Evolutionary conservation across 1,140 invertebrate species (phyloP).

Genomic region (Sycophaga agraensis): DNA sequence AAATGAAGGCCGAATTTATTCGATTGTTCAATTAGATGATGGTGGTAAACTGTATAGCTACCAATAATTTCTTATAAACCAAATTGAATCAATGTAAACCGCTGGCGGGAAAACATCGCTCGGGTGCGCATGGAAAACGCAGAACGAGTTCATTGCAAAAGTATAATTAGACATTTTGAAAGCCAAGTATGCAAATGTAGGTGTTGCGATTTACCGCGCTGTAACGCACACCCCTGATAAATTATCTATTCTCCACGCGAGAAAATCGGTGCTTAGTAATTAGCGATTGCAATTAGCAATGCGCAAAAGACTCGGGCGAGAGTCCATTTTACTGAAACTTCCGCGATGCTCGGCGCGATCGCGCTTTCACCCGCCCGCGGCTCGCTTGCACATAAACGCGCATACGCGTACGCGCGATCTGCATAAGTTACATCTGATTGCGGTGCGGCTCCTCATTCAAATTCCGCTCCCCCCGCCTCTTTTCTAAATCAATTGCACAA

Average conservation of each 20-base stretch:
- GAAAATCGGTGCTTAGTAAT: constrained; percentile 28
- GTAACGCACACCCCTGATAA: constrained; percentile 13
- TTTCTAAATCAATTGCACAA: constrained; percentile 26
- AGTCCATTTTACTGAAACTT: constrained; percentile 11
- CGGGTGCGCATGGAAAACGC: too few relatives aligned
- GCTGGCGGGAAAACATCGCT: too few relatives aligned
- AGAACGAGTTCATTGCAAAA: constrained; percentile 41
- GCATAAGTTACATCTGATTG: constrained; percentile 27
- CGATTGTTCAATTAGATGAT: too few relatives aligned
- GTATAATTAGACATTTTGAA: constrained; percentile 21
- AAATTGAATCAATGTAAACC: too few relatives aligned
- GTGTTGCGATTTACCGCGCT: constrained; percentile 30
- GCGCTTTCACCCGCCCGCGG: constrained; percentile 12
- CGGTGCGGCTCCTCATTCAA: constrained; percentile 13
- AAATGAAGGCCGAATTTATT: too few relatives aligned
- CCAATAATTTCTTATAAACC: too few relatives aligned
- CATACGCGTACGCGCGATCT: not conserved
- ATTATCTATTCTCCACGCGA: constrained; percentile 24
- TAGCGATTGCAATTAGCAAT: constrained; percentile 28
- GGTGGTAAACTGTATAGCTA: too few relatives aligned
- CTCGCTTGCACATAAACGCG: too few relatives aligned
- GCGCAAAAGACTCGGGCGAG: constrained; percentile 9
- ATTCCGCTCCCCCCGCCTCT: constrained; percentile 22
- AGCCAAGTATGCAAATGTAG: constrained; percentile 20
- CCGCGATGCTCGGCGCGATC: not conserved